Conservation (phyloP, 2,888 invertebrate species). For the Pyrochroa serraticornis region DNA sequence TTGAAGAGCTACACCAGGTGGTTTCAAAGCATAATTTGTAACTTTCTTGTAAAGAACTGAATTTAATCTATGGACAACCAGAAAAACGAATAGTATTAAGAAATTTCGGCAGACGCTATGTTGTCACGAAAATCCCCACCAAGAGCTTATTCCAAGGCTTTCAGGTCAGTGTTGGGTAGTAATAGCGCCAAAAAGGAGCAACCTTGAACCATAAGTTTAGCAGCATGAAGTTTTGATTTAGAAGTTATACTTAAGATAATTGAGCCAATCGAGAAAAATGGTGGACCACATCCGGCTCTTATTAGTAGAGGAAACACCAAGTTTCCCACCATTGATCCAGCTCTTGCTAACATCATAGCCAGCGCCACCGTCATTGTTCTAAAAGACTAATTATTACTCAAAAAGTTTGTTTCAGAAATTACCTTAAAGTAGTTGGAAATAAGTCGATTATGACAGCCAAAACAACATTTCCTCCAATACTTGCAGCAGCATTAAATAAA, state of each 20-base stretch:
- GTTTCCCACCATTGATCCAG: constrained; percentile 75
- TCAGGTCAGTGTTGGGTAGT: constrained; percentile 39
- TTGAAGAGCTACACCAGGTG: too few species aligned
- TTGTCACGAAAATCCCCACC: neutral
- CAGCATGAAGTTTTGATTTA: too few species aligned
- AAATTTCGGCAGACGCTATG: too few species aligned
- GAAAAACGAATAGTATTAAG: too few species aligned
- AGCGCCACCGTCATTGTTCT: constrained; percentile 75
- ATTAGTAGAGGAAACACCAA: constrained; percentile 73
- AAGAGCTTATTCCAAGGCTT: constrained; percentile 29
- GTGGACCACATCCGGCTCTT: constrained; percentile 70
- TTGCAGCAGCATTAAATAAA: constrained; percentile 61
- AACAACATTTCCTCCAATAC: constrained; percentile 66
- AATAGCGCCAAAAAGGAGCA: constrained; percentile 32
- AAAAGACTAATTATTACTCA: constrained; percentile 35
- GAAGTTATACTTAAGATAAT: constrained; percentile 29
- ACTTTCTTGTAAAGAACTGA: too few species aligned
- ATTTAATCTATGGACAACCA: too few species aligned
- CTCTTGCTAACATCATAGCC: constrained; percentile 71
- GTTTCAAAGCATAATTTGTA: too few species aligned
- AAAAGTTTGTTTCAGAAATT: constrained; percentile 9
- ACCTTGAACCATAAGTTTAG: constrained; percentile 29
- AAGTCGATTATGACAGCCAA: constrained; percentile 68
- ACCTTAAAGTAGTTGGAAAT: constrained; percentile 72
- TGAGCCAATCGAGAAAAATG: constrained; percentile 58